A percentile compares a stretch with the other conserved stretches of the same genome.
phyloP scores from a whole-genome alignment of 2,113 vertebrate genomes.

The Hippopotamus amphibius region DNA sequence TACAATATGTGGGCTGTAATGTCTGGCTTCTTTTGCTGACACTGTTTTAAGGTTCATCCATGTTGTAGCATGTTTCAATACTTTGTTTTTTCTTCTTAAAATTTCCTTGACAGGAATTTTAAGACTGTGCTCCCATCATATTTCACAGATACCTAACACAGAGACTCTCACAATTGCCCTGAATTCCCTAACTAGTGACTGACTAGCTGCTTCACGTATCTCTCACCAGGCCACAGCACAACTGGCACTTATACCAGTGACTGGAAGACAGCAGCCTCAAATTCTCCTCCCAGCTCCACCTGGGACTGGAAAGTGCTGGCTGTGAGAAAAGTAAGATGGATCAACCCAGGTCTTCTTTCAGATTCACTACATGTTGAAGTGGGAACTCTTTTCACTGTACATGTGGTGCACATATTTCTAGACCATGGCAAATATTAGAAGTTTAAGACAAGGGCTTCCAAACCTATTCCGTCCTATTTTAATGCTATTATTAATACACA shows the following conservation, averaged over 20 bases:
- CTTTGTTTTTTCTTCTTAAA: neutral
- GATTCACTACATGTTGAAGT: neutral
- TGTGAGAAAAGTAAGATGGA: neutral
- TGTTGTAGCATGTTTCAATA: neutral
- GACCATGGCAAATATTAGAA: neutral
- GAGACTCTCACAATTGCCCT: no score
- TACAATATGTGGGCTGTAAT: neutral
- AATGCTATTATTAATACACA: neutral
- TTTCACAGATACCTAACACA: neutral
- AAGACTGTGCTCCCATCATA: neutral
- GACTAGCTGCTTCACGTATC: rapidly evolving
- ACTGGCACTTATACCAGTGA: rapidly evolving
- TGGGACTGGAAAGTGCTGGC: neutral
- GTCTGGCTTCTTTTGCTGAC: neutral
- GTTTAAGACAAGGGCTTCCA: neutral
- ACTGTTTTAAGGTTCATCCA: neutral
- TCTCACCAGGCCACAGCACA: neutral
- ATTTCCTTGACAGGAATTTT: neutral
- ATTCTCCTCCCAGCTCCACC: rapidly evolving
- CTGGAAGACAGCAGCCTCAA: rapidly evolving
- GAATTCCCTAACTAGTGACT: neutral
- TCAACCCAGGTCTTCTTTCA: neutral
- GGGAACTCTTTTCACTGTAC: neutral
- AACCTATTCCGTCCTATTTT: neutral
- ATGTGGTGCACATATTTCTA: neutral